These are phyloP conservation scores for Apis dorsata DNA, from an alignment of 1,140 invertebrate species.

Conservation along the genomic window DNA sequence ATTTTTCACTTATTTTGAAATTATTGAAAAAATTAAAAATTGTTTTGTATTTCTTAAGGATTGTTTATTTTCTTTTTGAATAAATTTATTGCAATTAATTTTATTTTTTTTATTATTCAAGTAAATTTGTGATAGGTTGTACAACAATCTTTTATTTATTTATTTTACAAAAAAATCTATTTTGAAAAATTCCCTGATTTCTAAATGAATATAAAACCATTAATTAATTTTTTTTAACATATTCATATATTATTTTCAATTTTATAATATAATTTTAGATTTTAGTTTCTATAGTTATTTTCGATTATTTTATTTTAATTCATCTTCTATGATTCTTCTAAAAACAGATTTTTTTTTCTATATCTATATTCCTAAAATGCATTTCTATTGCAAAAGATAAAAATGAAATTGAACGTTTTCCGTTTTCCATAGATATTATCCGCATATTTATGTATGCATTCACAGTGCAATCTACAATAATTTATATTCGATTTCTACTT, in stretches of 20 bases:
- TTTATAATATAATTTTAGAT: neutral
- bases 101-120: no score
- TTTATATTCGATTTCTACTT: conserved; percentile 19
- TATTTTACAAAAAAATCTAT: no score
- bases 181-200: no score
- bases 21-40: no score
- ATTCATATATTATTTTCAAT: neutral
- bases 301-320: neutral
- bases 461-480: conserved; percentile 8
- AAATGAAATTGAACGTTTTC: conserved; percentile 2
- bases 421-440: conserved; percentile 19
- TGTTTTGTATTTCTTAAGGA: no score
- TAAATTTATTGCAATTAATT: no score
- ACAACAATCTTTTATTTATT: no score
- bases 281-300: no score
- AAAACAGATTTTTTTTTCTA: neutral
- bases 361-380: neutral
- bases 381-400: neutral
- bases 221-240: neutral
- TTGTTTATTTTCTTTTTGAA: no score
- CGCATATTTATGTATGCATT: neutral
- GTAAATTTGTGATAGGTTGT: no score
- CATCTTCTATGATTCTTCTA: neutral
- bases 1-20: no score
- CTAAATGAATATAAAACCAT: no score